Base-by-base conservation (phyloP, 2,888 invertebrate genomes). In the Cynaeus angustus region DNA sequence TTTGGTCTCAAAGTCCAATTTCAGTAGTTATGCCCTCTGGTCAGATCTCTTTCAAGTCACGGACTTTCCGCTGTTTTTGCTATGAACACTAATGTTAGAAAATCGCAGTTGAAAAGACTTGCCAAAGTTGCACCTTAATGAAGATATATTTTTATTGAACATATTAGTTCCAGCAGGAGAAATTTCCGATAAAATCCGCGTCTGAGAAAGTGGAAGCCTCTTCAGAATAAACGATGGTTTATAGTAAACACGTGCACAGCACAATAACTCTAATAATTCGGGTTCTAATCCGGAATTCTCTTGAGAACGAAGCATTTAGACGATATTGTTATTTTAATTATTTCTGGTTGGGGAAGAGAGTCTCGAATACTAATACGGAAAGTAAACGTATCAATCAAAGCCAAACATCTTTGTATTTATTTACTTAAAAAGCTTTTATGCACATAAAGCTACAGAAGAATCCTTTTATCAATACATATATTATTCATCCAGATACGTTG, bases 81-180 rank as follows among this genome's bases (percentile, higher is more conserved):
- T 46, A 46, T 59, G 71, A 71, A 71, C 71, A 55, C 66, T 70
- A 70, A 72, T 72, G 68, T 69, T 62, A 28, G 55, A 55, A 72
- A 72, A 72, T 72, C 72, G 68, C 48, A 48, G 37, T 50, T 38
- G 53, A 64, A 64, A 64, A 64, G 46, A 64, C 33, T 41, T 62
- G 59, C 58, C 72, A 67, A 66, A 56, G 48, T 66, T 56, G 48
- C 37, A 48, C 56, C 45, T 55, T 65, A 65, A 65, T 65, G 56
- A 66, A 56, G 66, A 66, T 66, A 66, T 66, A 66, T 66, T 46
- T 66, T 65, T 65, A 65, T 65, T 65, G 65, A 65, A 65, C 53
- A 46, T 65, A 65, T 65, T 65, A 55, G 66, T 56, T 56, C 48
- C 46, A 21, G n/a, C n/a, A 66, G 13, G 13, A 59, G 13, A 46